Evolutionary conservation across 2,113 vertebrate species (phyloP).

Genomic region (Mobula birostris): DNA sequence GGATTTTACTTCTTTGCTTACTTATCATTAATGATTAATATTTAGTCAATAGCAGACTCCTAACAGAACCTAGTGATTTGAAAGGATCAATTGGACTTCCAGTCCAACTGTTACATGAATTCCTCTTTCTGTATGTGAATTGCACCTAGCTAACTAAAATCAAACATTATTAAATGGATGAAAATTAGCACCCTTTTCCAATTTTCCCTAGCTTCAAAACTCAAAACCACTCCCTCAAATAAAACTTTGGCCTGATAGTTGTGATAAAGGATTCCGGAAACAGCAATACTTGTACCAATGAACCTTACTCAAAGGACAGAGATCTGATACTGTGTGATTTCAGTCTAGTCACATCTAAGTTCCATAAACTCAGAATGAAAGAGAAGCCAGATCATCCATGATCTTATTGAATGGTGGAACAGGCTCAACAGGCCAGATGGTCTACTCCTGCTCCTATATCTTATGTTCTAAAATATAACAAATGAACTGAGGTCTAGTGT

Average conservation of each 20-base stretch:
- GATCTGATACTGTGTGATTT: no score
- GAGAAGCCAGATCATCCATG: neutral
- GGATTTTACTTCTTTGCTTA: neutral
- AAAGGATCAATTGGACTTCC: neutral
- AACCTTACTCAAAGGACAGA: neutral
- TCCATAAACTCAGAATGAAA: neutral
- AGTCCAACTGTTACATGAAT: neutral
- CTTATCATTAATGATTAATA: slow-evolving; percentile 15
- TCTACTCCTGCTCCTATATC: no score
- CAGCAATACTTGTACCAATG: neutral
- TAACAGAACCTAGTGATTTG: neutral
- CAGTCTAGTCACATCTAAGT: neutral
- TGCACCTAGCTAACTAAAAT: neutral
- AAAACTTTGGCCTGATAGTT: neutral
- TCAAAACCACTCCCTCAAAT: neutral
- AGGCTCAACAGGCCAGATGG: no score
- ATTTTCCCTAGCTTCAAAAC: neutral
- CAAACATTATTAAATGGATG: neutral
- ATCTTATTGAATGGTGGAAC: no score
- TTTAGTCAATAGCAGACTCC: neutral
- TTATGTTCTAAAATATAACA: neutral
- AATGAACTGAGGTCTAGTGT: neutral
- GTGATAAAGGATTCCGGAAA: neutral
- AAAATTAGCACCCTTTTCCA: neutral
- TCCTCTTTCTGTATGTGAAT: neutral